Evolutionary conservation across 2,113 vertebrate species (phyloP).

Genomic region (Eidolon helvum): DNA sequence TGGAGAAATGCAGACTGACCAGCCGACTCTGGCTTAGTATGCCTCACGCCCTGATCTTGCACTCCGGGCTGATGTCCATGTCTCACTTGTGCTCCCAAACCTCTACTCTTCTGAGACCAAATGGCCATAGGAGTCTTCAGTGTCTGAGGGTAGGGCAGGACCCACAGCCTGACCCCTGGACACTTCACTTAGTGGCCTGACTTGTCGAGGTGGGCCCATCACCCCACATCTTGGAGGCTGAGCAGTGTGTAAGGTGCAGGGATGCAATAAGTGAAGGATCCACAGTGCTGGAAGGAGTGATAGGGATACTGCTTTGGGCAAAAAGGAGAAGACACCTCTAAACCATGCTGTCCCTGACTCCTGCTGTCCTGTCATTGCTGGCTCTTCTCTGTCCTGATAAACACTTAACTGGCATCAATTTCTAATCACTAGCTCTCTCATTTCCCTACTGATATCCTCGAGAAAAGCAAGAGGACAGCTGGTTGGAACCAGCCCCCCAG

Average conservation of each 20-base stretch:
- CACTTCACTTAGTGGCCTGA: background rate
- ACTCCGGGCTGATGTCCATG: background rate
- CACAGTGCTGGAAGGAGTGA: background rate
- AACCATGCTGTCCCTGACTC: too few species aligned
- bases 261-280: background rate
- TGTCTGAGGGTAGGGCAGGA: background rate
- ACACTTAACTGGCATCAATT: background rate
- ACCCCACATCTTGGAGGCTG: background rate
- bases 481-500: conserved; percentile 28
- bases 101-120: background rate
- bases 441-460: conserved; percentile 68
- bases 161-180: too few species aligned
- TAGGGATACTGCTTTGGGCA: background rate
- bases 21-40: background rate
- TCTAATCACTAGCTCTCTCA: background rate
- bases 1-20: background rate
- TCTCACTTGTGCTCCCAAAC: background rate
- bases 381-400: background rate
- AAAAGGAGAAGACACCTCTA: background rate
- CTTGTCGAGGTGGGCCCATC: background rate
- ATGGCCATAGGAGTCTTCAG: background rate
- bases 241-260: too few species aligned
- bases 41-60: background rate
- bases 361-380: too few species aligned
- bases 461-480: conserved; percentile 61